phyloP scores from a whole-genome alignment of 92 coral and sea anemone species.

The Chrysogorgia sp. region DNA sequence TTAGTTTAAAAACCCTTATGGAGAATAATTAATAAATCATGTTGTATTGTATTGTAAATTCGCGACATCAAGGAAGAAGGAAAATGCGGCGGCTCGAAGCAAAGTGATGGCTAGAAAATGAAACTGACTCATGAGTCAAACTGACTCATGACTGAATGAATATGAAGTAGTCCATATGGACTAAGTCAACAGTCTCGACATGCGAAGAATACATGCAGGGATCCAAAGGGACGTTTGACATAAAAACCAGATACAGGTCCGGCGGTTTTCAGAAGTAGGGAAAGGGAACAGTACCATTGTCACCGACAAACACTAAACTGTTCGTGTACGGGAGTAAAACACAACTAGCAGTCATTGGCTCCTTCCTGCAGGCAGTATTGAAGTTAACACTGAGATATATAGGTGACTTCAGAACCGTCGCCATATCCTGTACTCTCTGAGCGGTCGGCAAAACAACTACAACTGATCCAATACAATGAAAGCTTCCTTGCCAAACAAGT shows the following conservation, averaged over 20 bases:
- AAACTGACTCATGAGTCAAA: background rate
- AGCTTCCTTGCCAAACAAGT: slow-evolving; percentile 18
- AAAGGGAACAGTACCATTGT: background rate
- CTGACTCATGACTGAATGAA: slow-evolving; percentile 2
- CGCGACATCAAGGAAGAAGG: background rate
- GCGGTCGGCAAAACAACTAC: background rate
- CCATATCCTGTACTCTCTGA: slow-evolving; percentile 6
- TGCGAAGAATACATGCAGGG: slow-evolving; percentile 16
- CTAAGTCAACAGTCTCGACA: background rate
- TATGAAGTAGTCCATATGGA: slow-evolving; percentile 2
- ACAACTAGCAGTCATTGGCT: slow-evolving; percentile 15
- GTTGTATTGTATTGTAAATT: no score
- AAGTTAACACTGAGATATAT: background rate
- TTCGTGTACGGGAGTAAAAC: slow-evolving; percentile 8
- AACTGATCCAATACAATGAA: slow-evolving; percentile 6
- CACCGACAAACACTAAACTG: slow-evolving; percentile 6
- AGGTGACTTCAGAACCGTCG: background rate
- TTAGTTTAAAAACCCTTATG: no score
- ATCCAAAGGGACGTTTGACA: slow-evolving; percentile 30
- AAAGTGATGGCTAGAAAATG: slow-evolving; percentile 1
- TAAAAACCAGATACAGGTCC: background rate
- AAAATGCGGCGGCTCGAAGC: slow-evolving; percentile 13
- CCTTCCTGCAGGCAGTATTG: slow-evolving; percentile 8
- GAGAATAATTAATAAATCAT: no score
- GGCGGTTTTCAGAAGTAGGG: background rate